These are phyloP conservation scores for Bathynomus jamesi DNA, from an alignment of 1,140 invertebrate genomes.

Conservation along the genomic window DNA sequence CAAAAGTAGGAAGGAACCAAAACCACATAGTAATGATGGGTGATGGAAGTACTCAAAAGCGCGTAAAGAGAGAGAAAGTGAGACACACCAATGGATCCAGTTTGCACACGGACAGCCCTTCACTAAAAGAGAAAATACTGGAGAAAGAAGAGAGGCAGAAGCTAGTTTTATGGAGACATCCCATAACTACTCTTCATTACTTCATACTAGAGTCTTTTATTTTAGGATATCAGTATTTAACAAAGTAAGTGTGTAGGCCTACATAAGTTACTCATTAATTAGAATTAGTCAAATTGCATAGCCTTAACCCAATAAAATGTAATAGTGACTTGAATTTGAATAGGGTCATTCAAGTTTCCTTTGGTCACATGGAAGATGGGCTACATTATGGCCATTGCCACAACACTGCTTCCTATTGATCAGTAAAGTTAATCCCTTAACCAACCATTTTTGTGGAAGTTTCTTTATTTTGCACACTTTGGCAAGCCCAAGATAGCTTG, in stretches of 20 bases:
- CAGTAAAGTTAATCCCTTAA: not conserved
- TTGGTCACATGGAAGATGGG: not conserved
- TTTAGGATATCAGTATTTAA: constrained; percentile 18
- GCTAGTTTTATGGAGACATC: constrained; percentile 78
- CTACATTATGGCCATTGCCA: not conserved
- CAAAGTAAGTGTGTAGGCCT: constrained; percentile 26
- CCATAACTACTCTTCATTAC: constrained; percentile 73
- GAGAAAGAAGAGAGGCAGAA: constrained; percentile 47
- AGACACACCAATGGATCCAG: not conserved
- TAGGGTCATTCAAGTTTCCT: not conserved
- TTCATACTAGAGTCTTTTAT: constrained; percentile 62
- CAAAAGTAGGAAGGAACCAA: not conserved
- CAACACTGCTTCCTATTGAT: not conserved
- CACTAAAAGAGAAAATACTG: constrained; percentile 26
- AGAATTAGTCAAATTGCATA: not conserved
- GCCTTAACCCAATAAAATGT: not conserved
- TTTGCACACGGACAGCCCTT: not conserved
- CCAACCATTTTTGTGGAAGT: too few species aligned
- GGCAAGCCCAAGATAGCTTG: too few species aligned
- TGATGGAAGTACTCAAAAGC: not conserved
- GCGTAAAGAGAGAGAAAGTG: not conserved
- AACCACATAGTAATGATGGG: not conserved
- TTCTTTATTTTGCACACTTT: too few species aligned
- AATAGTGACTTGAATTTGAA: not conserved
- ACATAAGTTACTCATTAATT: not conserved